Base-by-base conservation (phyloP, 2,888 invertebrate species). In the Heliconius cydno region DNA sequence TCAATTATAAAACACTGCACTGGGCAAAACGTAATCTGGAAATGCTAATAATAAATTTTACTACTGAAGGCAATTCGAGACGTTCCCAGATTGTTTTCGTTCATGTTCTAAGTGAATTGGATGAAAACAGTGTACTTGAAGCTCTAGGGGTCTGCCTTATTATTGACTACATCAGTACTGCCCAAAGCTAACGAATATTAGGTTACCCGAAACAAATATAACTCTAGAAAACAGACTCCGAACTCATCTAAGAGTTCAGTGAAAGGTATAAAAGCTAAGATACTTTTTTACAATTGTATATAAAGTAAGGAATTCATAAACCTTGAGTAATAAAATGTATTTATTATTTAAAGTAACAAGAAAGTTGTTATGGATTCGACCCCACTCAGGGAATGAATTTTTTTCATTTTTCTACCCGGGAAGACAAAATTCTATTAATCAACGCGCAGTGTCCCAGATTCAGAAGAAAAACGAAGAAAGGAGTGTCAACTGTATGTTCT, bases 91-190 rank as follows among this genome's bases (percentile, higher is more conserved):
- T 73, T 73, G 72, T 57, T 73, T 57, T 73, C 34, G 46, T 71
- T 71, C 71, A 22, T 46, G 34, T 73, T 57, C 34, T 73, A 73
- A 73, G 72, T 73, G 72, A 60, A 73, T 73, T 73, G 72, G 30
- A 73, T 73, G 72, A 34, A 73, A 57, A 57, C 72, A 73, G 57
- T 57, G 22, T 72, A 72, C 30, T 72, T 34, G 72, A 57, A 57
- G 34, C 72, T 34, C 57, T n/a, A 1, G n/a, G 72, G 52, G 5
- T 71, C 34, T 73, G 72, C 12, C n/a, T 73, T 73, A 73, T 73
- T 73, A 60, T n/a, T 34, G 72, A 57, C 57, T 73, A 73, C n/a
- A 34, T n/a, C 57, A 22, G 30, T 73, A 30, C 22, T 57, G 57
- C 72, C 57, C 30, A 73, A 57, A 57, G 57, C 34, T 22, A 34